Conservation (phyloP, 1,140 invertebrate species). For the Drosophila simulans region DNA sequence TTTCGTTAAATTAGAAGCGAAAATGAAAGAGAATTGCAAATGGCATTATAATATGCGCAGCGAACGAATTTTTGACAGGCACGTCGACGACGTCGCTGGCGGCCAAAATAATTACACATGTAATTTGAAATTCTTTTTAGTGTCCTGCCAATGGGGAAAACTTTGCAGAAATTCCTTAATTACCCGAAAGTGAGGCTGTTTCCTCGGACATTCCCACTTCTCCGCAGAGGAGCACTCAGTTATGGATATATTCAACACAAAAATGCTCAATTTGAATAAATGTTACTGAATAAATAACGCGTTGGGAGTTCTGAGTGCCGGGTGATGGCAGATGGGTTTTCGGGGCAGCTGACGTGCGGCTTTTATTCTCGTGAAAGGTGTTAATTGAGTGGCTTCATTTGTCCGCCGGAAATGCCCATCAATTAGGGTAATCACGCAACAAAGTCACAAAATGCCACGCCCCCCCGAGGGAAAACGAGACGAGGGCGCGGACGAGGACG, state of each 20-base stretch:
- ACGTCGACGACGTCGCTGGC: slow-evolving; percentile 23
- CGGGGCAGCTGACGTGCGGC: slow-evolving; percentile 55
- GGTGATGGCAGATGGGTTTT: slow-evolving; percentile 6
- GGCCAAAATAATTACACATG: slow-evolving; percentile 71
- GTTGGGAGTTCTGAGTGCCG: not conserved
- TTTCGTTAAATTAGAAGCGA: slow-evolving; percentile 76
- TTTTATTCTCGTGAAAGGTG: slow-evolving; percentile 79
- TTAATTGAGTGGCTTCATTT: slow-evolving; percentile 84
- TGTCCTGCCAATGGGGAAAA: slow-evolving; percentile 10
- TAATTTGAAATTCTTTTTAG: slow-evolving; percentile 69
- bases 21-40: slow-evolving; percentile 78
- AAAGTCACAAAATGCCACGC: slow-evolving; percentile 73
- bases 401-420: slow-evolving; percentile 79
- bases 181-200: not conserved
- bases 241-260: slow-evolving; percentile 1
- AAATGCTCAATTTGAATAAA: slow-evolving; percentile 43
- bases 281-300: slow-evolving; percentile 41
- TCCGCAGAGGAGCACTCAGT: not conserved
- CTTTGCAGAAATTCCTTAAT: slow-evolving; percentile 20
- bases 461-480: slow-evolving; percentile 25
- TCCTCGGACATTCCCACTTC: not conserved
- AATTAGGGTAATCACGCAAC: slow-evolving; percentile 83
- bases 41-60: slow-evolving; percentile 58
- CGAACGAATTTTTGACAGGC: slow-evolving; percentile 57
- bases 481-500: slow-evolving; percentile 12